Base-by-base conservation (phyloP, 1,140 invertebrate species). In the Trichonephila inaurata region DNA sequence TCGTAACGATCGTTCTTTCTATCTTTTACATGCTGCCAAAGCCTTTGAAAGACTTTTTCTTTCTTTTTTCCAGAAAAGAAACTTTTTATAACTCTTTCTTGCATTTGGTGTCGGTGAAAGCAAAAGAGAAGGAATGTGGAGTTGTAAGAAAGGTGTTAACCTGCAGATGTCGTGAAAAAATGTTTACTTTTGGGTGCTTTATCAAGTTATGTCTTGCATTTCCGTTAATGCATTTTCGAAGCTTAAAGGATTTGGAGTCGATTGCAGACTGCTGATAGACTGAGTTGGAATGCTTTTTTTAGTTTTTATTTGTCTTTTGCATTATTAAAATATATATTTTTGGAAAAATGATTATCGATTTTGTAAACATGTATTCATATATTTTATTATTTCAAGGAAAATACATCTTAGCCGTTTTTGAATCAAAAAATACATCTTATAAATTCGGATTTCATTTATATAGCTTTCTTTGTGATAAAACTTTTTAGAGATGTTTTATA, bases 41-140 rank as follows among this genome's bases (percentile, higher is more conserved):
- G 90, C n/a, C 51, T 92, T 92, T 85, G n/a, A 85, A 92, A 92
- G 77, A 51, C 90, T 64, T 61, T 21, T 19, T 66, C 28, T 85
- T 77, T 72, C 62, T 85, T 58, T 60, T n/a, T 51, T 51, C 10
- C 51, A 51, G 51, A 21, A 28, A 85, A 85, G 72, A 92, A 64
- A 85, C 72, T 91, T 91, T 89, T 62, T 82, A 62, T 85, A 72
- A 69, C 33, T 92, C 60, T 18, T 66, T 44, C 40, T 33, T 69
- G 60, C 64, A 40, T 18, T 60, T 51, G 44, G n/a, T 87, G 85
- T 28, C n/a, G 28, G 58, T 7, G 44, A 60, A n/a, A 81, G 33
- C 16, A 85, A 62, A 92, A 19, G 72, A 82, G 62, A 85, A 82
- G 16, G n/a, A 60, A 91, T 33, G 44, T 28, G 18, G 72, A 91